These are phyloP conservation scores for Austrolebias charrua DNA, from an alignment of 2,797 vertebrate genomes.

Conservation along the genomic window DNA sequence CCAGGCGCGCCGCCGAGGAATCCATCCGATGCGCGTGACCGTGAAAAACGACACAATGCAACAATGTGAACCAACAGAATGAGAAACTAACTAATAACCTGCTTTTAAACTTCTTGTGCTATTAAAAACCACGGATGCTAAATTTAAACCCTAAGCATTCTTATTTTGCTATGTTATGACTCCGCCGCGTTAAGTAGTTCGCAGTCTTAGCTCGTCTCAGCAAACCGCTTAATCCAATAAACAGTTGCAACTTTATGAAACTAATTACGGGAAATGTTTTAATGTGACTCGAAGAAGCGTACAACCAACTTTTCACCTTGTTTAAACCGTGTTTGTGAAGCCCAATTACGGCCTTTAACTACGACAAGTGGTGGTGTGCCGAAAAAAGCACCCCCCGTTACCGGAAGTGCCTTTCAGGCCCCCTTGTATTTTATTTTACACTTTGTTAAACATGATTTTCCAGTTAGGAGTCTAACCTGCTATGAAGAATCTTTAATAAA, in stretches of 20 bases:
- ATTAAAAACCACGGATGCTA: background rate
- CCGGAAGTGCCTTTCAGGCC: no score
- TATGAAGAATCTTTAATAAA: no score
- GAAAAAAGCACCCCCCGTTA: no score
- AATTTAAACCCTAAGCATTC: background rate
- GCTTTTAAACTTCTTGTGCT: no score
- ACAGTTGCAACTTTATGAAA: background rate
- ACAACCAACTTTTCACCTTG: background rate
- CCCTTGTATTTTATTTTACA: no score
- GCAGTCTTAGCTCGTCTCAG: no score
- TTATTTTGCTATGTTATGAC: background rate
- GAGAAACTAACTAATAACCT: no score
- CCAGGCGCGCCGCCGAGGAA: slow-evolving; percentile 88
- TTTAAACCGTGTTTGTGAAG: slow-evolving; percentile 2
- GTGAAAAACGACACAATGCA: slow-evolving; percentile 13
- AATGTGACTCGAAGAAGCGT: background rate
- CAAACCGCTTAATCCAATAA: no score
- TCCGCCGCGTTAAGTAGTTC: slow-evolving; percentile 30
- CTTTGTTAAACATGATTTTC: no score
- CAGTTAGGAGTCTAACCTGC: no score
- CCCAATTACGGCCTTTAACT: background rate
- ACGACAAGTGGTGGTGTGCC: no score
- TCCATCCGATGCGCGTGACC: slow-evolving; percentile 68
- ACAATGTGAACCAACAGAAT: background rate
- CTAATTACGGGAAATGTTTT: background rate